Percentiles rank a stretch among this genome's conserved stretches.
These are phyloP conservation scores for Ostrea edulis DNA, from an alignment of 1,140 invertebrate genomes.

Conservation along the genomic window DNA sequence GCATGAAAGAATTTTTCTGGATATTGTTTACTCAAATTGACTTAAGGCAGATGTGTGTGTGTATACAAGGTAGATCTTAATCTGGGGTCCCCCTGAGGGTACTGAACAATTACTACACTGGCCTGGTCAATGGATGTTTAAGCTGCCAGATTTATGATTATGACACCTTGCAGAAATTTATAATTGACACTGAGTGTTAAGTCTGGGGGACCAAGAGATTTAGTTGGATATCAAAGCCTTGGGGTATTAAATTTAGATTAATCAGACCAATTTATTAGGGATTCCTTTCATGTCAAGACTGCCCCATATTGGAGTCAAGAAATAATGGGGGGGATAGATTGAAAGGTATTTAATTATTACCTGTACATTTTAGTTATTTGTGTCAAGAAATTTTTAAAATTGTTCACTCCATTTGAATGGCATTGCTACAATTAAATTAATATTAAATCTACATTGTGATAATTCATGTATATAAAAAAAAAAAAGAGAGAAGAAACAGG, in stretches of 20 bases:
- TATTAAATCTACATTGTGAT: too few species aligned
- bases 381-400: too few species aligned
- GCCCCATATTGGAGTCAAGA: too few species aligned
- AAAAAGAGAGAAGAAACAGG: too few species aligned
- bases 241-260: not conserved
- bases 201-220: not conserved
- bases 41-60: slow-evolving; percentile 15
- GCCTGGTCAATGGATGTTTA: not conserved
- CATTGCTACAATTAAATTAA: too few species aligned
- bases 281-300: too few species aligned
- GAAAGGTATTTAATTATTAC: too few species aligned
- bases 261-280: too few species aligned
- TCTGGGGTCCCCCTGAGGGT: not conserved
- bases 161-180: not conserved
- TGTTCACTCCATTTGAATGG: too few species aligned
- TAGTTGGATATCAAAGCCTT: not conserved
- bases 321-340: too few species aligned
- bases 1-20: not conserved
- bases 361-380: too few species aligned
- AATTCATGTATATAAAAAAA: too few species aligned
- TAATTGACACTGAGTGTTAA: slow-evolving; percentile 14
- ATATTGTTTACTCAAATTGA: slow-evolving; percentile 16
- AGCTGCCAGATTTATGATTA: not conserved
- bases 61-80: not conserved
- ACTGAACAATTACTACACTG: not conserved